Evolutionary conservation across 2,113 vertebrate species (phyloP), one percentile per base, ranked within the genome.

Genomic region (Macroglossus sobrinus): DNA sequence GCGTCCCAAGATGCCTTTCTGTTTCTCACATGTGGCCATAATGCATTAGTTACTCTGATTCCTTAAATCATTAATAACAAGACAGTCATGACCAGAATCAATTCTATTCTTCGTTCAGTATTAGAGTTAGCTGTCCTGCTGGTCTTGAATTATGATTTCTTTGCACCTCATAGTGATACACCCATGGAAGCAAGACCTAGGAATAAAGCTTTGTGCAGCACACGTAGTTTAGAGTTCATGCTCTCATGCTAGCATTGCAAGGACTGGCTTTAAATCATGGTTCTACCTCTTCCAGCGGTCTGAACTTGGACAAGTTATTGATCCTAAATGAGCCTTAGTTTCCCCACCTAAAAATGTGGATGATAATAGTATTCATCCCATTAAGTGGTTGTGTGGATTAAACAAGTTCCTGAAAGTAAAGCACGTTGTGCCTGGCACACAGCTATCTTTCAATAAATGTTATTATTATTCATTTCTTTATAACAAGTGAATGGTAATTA

Each of bases 51-150:
- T 93, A 86, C 61, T 91, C 94, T 85, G 84, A 88, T 76, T 85
- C 88, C 72, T 88, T 95, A 90, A 95, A 92, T 96, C 92, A 97
- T 96, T 95, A 80, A 88, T 91, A 97, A 92, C 80, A 90, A 50
- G 89, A 80, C 40, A 38, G 68, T 64, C 40, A 72, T 10, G n/a
- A 40, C 71, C 76, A 63, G 35, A 92, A 95, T 97, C 88, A 78
- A 57, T 95, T 93, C 76, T 59, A 18, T 74, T 92, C 91, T 71
- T 66, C 74, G 74, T 21, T 22, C 64, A n/a, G 16, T 78, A 47
- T 92, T 76, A 61, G 59, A 89, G 53, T 74, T 92, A 14, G 74
- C 38, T 19, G 57, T 74, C 68, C 78, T 38, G 10, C 63, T 86
- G 79, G 55, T 63, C 66, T 92, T 4, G 3, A 66, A 40, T 92